These are phyloP conservation scores for Agonum fuliginosum DNA, from an alignment of 2,888 invertebrate species.

Conservation along the genomic window DNA sequence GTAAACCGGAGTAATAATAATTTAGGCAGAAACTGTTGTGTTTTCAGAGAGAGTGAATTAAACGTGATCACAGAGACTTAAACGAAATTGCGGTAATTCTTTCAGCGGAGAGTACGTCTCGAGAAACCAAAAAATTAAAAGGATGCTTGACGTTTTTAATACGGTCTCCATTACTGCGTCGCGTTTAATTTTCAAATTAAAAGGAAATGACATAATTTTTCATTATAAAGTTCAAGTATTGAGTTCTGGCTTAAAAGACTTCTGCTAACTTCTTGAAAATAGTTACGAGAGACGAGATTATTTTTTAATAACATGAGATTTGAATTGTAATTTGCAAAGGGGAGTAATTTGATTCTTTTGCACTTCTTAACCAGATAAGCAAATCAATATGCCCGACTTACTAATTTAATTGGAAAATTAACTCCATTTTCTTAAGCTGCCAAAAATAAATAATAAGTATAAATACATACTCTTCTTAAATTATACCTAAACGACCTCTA, in stretches of 20 bases:
- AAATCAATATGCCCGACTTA: too few relatives aligned
- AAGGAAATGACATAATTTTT: constrained; percentile 43
- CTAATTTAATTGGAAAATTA: too few relatives aligned
- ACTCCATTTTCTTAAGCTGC: too few relatives aligned
- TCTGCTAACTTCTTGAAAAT: neutral
- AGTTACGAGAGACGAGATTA: neutral
- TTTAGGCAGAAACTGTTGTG: neutral
- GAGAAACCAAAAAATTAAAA: constrained; percentile 45
- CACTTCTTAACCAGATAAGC: too few relatives aligned
- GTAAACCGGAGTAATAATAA: neutral
- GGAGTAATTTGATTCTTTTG: too few relatives aligned
- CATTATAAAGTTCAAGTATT: constrained; percentile 44
- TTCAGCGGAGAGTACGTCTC: constrained; percentile 8
- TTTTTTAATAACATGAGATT: neutral
- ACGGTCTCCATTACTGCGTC: constrained; percentile 21
- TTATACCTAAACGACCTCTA: too few relatives aligned
- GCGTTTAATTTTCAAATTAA: constrained; percentile 49
- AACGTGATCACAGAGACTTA: constrained; percentile 5
- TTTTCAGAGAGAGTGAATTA: constrained; percentile 9
- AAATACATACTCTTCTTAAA: too few relatives aligned
- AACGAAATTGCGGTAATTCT: constrained; percentile 37
- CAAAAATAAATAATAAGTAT: too few relatives aligned
- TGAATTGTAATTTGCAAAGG: neutral
- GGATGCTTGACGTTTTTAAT: constrained; percentile 31
- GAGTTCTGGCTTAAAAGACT: constrained; percentile 5